Conservation (phyloP, 2,797 vertebrate genomes). For the Fratercula arctica region DNA sequence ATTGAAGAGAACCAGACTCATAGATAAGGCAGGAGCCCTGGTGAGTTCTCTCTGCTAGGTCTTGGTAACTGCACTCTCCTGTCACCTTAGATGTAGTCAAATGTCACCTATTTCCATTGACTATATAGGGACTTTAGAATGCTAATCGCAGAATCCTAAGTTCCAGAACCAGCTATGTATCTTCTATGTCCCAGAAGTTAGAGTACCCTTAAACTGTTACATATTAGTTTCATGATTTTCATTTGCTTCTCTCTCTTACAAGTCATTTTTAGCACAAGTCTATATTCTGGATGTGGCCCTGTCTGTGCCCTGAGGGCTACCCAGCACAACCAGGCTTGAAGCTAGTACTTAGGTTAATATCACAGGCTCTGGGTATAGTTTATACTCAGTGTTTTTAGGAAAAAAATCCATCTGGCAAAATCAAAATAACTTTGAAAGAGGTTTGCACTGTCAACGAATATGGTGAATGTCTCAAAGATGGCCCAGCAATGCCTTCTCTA, state of each 20-base stretch:
- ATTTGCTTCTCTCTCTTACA: not conserved
- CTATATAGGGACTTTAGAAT: not conserved
- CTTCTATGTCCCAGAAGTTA: not conserved
- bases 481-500: not conserved
- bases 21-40: not conserved
- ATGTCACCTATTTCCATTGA: not conserved
- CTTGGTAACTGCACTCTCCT: rapidly evolving
- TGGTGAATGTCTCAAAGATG: not conserved
- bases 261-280: rapidly evolving
- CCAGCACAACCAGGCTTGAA: not conserved
- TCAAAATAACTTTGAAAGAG: not conserved
- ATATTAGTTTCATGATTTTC: not conserved
- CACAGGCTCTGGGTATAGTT: not conserved
- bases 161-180: not conserved
- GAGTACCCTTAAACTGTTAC: not conserved
- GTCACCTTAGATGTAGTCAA: not conserved
- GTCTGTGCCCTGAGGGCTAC: not conserved
- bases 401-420: not conserved
- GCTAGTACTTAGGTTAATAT: not conserved
- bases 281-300: not conserved
- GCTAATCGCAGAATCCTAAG: not conserved
- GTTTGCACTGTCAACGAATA: not conserved
- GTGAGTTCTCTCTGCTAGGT: not conserved
- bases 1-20: not conserved
- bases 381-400: not conserved